Percentiles rank a stretch among this genome's conserved stretches.
Evolutionary conservation across 64 coral and sea anemone genomes (phyloP).

Genomic region (Actinia equina): DNA sequence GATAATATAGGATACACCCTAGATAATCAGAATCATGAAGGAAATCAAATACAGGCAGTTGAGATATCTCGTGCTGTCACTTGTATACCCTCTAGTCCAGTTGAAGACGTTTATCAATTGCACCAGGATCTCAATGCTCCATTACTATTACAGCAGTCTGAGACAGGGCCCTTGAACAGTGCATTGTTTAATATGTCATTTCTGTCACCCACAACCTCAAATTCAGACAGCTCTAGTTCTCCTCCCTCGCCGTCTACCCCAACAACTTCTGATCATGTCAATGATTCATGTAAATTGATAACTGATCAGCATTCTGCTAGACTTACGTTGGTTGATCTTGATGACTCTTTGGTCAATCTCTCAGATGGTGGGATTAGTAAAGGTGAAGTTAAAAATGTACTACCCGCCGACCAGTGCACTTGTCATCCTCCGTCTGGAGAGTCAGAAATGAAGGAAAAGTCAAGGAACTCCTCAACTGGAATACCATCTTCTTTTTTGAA

Average conservation of each 20-base stretch:
- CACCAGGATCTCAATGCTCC: background rate
- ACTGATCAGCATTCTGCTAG: background rate
- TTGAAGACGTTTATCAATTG: background rate
- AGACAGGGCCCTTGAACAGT: conserved; percentile 49
- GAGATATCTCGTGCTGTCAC: background rate
- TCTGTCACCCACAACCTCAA: conserved; percentile 36
- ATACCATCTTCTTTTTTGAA: too few species aligned
- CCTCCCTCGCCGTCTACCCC: conserved; percentile 64
- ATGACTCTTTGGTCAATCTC: background rate
- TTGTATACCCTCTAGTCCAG: conserved; percentile 43
- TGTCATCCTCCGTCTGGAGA: background rate
- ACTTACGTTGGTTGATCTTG: background rate
- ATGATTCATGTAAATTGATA: background rate
- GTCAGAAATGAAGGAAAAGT: background rate
- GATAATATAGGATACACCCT: background rate
- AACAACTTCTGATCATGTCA: background rate
- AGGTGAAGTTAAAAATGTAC: background rate
- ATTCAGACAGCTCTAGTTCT: conserved; percentile 25
- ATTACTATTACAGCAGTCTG: background rate
- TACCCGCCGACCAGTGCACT: background rate
- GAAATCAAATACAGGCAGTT: background rate
- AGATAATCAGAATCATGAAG: background rate
- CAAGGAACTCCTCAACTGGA: too few species aligned
- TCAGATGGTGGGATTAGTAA: background rate
- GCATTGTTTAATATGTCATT: conserved; percentile 87